phyloP scores from a whole-genome alignment of 2,888 invertebrate species.

The Blastobasis adustella region DNA sequence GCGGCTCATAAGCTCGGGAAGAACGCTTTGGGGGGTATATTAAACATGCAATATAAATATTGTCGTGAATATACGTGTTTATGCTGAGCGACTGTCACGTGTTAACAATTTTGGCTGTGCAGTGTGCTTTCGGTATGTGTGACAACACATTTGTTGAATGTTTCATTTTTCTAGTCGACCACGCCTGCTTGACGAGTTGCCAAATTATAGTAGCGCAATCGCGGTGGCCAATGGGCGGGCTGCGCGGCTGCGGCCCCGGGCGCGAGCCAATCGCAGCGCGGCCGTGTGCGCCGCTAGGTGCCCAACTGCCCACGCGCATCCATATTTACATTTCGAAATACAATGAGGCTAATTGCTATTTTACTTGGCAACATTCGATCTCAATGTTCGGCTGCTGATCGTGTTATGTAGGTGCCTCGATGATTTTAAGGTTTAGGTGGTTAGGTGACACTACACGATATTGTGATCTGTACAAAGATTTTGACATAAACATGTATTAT shows the following conservation, averaged over 20 bases:
- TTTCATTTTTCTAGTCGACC: conserved; percentile 28
- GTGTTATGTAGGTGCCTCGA: no score
- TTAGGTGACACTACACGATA: no score
- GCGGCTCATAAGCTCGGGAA: no score
- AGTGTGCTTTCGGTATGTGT: background rate
- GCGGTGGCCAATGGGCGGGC: conserved; percentile 36
- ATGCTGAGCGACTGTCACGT: no score
- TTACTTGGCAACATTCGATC: conserved; percentile 34
- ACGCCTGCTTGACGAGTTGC: conserved; percentile 60
- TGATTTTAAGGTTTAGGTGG: no score
- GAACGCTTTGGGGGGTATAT: no score
- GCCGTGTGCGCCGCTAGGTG: background rate
- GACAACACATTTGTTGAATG: conserved; percentile 15
- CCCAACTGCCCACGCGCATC: conserved; percentile 52
- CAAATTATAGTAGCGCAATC: conserved; percentile 46
- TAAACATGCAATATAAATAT: no score
- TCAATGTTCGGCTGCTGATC: no score
- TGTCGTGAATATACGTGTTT: no score
- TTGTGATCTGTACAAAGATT: no score
- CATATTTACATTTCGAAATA: conserved; percentile 50
- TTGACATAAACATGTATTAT: no score
- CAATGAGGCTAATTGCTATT: conserved; percentile 58
- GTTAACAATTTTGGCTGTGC: no score
- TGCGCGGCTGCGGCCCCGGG: conserved; percentile 28
- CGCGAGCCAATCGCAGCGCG: conserved; percentile 35